Percentiles rank a stretch among this genome's conserved stretches.
Conservation (phyloP, 2,888 invertebrate genomes). For the Synanthedon myopaeformis region DNA sequence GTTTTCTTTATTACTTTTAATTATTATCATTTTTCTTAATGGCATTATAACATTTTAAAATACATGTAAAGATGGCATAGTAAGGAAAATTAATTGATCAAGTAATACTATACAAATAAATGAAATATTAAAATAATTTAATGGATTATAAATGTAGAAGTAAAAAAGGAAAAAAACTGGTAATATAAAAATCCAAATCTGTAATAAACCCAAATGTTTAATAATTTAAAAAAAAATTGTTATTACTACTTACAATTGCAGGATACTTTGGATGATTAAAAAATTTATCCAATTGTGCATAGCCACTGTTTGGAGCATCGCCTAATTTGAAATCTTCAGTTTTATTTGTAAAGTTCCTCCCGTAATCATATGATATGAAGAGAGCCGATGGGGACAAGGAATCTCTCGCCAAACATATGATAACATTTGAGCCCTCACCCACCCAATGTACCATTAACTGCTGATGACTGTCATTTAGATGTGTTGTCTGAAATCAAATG, state of each 20-base stretch:
- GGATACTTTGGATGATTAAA: slow-evolving; percentile 86
- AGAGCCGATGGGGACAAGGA: slow-evolving; percentile 82
- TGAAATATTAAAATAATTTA: background rate
- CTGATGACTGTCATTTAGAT: slow-evolving; percentile 87
- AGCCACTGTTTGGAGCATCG: slow-evolving; percentile 57
- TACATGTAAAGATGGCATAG: too few species aligned
- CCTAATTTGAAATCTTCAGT: slow-evolving; percentile 75
- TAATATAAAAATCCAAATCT: too few species aligned
- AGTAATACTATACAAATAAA: too few species aligned
- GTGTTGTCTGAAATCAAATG: slow-evolving; percentile 72
- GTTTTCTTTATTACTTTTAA: too few species aligned
- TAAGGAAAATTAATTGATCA: too few species aligned
- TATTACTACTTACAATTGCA: slow-evolving; percentile 76
- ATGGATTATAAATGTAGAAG: background rate
- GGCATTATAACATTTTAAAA: too few species aligned
- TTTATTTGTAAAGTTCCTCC: slow-evolving; percentile 81
- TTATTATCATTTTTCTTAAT: too few species aligned
- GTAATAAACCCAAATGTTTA: too few species aligned
- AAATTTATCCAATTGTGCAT: slow-evolving; percentile 84
- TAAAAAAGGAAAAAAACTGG: background rate
- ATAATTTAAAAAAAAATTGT: too few species aligned
- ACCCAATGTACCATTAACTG: slow-evolving; percentile 95
- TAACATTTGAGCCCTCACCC: slow-evolving; percentile 86
- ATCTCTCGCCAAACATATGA: slow-evolving; percentile 87
- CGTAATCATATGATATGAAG: slow-evolving; percentile 90